These are phyloP conservation scores for Thamnophis sirtalis DNA, from an alignment of 2,113 vertebrate genomes.

Conservation along the genomic window DNA sequence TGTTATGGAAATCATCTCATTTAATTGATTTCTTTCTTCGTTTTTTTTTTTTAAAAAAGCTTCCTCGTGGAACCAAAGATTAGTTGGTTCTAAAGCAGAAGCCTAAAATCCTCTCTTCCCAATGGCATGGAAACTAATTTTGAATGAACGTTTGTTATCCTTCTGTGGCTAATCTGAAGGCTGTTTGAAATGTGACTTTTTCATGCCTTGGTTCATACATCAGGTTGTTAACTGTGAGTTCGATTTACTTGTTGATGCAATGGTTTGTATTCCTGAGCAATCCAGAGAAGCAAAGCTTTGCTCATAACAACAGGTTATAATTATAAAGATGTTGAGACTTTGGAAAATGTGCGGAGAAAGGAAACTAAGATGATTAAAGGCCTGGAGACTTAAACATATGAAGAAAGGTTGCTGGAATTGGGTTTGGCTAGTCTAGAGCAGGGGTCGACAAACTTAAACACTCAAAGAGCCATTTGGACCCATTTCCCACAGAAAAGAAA, in stretches of 20 bases:
- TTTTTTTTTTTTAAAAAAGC: conserved; percentile 11
- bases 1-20: conserved; percentile 49
- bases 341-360: not conserved
- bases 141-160: not conserved
- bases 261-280: not conserved
- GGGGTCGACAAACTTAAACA: too few species aligned
- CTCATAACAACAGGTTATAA: not conserved
- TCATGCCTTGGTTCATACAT: not conserved
- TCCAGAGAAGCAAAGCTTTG: not conserved
- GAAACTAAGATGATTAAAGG: not conserved
- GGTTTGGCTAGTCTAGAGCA: not conserved
- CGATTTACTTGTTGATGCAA: not conserved
- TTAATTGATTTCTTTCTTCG: conserved; percentile 43
- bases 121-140: not conserved
- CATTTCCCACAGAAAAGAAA: too few species aligned
- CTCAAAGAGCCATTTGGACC: too few species aligned
- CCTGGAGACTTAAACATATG: not conserved
- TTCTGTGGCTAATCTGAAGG: not conserved
- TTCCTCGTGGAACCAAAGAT: conserved; percentile 56
- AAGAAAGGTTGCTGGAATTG: not conserved
- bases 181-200: not conserved
- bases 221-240: not conserved
- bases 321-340: not conserved
- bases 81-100: conserved; percentile 42
- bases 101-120: not conserved